Conservation (phyloP, 2,113 vertebrate genomes). For the Eublepharis macularius region DNA sequence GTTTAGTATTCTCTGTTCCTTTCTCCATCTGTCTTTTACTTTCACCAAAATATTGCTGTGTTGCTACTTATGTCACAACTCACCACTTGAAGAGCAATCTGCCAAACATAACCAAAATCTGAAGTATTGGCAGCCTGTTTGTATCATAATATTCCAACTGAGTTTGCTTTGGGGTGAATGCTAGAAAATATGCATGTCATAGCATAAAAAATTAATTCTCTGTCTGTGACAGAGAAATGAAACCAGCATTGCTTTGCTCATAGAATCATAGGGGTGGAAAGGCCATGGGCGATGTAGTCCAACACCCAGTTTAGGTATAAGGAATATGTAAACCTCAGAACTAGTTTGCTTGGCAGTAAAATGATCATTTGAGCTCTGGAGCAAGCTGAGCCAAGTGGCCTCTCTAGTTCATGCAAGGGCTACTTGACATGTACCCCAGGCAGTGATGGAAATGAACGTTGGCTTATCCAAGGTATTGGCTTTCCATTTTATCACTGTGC, state of each 20-base stretch:
- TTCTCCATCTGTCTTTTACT: too few relatives aligned
- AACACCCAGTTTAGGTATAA: not conserved
- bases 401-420: too few relatives aligned
- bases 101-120: not conserved
- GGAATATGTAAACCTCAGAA: not conserved
- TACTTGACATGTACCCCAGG: too few relatives aligned
- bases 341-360: constrained; percentile 26
- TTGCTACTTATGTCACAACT: not conserved
- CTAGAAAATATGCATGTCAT: not conserved
- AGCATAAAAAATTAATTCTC: not conserved
- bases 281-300: too few relatives aligned
- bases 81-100: not conserved
- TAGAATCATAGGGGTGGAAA: too few relatives aligned
- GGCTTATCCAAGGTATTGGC: too few relatives aligned
- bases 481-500: too few relatives aligned
- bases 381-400: too few relatives aligned
- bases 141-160: not conserved
- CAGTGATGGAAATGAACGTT: too few relatives aligned
- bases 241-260: not conserved
- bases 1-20: not conserved
- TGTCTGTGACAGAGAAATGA: constrained; percentile 5
- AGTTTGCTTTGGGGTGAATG: not conserved
- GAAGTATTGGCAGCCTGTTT: not conserved
- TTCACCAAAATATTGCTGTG: not conserved
- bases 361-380: constrained; percentile 5